Evolutionary conservation across 2,888 invertebrate genomes (phyloP), one percentile per base, ranked within the genome.

Genomic region (Andrena haemorrhoa): DNA sequence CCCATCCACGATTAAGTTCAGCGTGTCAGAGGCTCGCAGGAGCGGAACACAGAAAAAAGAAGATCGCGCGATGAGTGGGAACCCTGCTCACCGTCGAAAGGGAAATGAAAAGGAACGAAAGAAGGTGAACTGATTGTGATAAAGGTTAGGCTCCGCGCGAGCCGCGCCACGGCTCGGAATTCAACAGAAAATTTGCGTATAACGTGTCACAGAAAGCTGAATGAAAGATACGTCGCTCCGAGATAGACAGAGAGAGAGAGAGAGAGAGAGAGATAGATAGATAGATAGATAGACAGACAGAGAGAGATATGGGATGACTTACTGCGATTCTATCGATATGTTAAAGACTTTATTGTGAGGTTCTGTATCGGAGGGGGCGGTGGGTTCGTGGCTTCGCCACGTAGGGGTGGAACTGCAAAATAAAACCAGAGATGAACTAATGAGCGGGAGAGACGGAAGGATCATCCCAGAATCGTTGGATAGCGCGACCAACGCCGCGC

Each of bases 11-110:
- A 53, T 79, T 80, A 63, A 72, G 56, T 80, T 66, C 66, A 72
- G 61, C 80, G 71, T 65, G 47, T 53, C 16, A 71, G 29, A 63
- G 35, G 53, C 47, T 47, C 8, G 31, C 20, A 49, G 26, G 23
- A 65, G 56, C 10, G 49, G 63, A 68, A 47, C 31, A 35, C 20
- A 70, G 60, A 33, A 61, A 61, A 31, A 26, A 56, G 26, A 51
- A 33, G 77, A 41, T 79, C 78, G 84, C 85, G 61, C 71, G 89
- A 91, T 91, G 92, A 93, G 93, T 93, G 93, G 93, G 93, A 93
- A 93, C 93, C 92, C 91, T 90, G 91, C 89, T 79, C 74, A 70
- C 75, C 74, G 73, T 35, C 69, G 56, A 74, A 56, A 56, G 47
- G 60, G 70, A 68, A 77, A 16, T 16, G 41, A 41, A 76, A 47